phyloP scores from a whole-genome alignment of 1,140 invertebrate genomes.

The Venustaconcha ellipsiformis region DNA sequence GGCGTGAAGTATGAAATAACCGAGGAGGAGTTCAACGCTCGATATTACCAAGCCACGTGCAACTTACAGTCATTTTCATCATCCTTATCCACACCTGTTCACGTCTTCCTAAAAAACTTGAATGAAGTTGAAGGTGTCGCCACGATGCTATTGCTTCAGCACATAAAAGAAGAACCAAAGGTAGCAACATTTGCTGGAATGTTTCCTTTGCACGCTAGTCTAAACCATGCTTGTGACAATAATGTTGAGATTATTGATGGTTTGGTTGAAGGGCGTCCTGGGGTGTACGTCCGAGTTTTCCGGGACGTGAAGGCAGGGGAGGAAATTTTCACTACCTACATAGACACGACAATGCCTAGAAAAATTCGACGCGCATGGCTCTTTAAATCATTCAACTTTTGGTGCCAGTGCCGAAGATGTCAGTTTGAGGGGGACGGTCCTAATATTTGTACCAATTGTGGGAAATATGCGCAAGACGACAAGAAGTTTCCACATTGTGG shows the following conservation, averaged over 20 bases:
- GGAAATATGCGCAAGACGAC: slow-evolving; percentile 36
- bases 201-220: slow-evolving; percentile 62
- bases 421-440: slow-evolving; percentile 58
- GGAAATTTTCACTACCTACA: slow-evolving; percentile 60
- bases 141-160: slow-evolving; percentile 39
- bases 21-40: slow-evolving; percentile 55
- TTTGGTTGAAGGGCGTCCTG: slow-evolving; percentile 41
- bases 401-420: slow-evolving; percentile 61
- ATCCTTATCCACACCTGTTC: slow-evolving; percentile 47
- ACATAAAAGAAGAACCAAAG: slow-evolving; percentile 40
- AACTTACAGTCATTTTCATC: slow-evolving; percentile 60
- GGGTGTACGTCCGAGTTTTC: slow-evolving; percentile 52
- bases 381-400: slow-evolving; percentile 64
- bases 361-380: slow-evolving; percentile 59
- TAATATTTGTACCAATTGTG: slow-evolving; percentile 53
- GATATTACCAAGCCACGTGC: slow-evolving; percentile 62
- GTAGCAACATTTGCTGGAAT: slow-evolving; percentile 54
- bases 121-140: slow-evolving; percentile 27
- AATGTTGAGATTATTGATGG: slow-evolving; percentile 60
- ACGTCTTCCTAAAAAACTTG: slow-evolving; percentile 53
- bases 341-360: slow-evolving; percentile 54
- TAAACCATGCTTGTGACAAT: slow-evolving; percentile 63
- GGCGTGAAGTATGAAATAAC: slow-evolving; percentile 51
- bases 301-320: slow-evolving; percentile 53
- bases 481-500: slow-evolving; percentile 58